These are phyloP conservation scores for Poliocrania exsul DNA, from an alignment of 2,797 vertebrate species.

Conservation along the genomic window DNA sequence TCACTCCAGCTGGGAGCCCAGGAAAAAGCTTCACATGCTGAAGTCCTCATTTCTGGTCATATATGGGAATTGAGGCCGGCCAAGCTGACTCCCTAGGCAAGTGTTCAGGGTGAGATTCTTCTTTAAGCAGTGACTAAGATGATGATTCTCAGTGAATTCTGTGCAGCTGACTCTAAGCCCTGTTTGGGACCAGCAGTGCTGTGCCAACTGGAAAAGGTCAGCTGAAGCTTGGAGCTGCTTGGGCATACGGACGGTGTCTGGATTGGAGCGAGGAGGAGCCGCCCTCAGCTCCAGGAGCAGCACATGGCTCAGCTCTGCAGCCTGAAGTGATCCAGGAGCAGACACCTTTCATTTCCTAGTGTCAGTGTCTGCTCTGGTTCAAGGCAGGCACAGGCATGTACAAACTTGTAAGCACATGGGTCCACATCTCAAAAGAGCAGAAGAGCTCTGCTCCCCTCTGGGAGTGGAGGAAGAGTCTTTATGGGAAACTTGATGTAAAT, in stretches of 20 bases:
- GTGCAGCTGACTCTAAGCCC: conserved; percentile 1
- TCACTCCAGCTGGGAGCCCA: background rate
- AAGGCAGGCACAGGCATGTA: background rate
- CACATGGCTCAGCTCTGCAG: background rate
- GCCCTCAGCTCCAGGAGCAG: background rate
- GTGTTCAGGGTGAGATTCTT: conserved; percentile 31
- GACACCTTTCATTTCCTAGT: background rate
- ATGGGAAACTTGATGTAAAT: background rate
- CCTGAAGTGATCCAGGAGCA: background rate
- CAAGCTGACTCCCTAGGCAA: background rate
- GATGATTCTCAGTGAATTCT: conserved; percentile 13
- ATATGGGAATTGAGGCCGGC: conserved; percentile 28
- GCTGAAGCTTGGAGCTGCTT: background rate
- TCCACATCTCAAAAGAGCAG: background rate
- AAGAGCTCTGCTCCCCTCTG: background rate
- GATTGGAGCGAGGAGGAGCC: background rate
- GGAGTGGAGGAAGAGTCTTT: background rate
- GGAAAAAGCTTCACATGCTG: background rate
- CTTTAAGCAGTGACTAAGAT: conserved; percentile 34
- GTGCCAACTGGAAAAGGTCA: conserved; percentile 54
- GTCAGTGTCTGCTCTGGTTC: background rate
- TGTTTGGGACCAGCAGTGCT: conserved; percentile 24
- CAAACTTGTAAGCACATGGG: background rate
- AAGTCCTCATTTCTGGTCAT: conserved; percentile 23
- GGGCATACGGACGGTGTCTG: background rate